Evolutionary conservation across 1,140 invertebrate genomes (phyloP).

Genomic region (Drosophila athabasca): DNA sequence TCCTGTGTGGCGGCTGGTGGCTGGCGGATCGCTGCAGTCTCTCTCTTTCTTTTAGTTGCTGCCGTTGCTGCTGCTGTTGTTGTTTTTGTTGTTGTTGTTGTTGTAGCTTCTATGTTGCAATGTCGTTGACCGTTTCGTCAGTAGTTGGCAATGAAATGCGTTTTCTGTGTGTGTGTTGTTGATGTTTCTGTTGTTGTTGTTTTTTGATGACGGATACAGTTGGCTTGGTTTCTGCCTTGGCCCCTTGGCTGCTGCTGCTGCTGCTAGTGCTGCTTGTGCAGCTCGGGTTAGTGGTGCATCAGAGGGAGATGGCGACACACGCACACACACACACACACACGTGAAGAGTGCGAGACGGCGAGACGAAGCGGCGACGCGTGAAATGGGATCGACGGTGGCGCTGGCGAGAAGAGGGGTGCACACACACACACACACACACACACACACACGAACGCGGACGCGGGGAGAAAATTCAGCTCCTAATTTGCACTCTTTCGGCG

Average conservation of each 20-base stretch:
- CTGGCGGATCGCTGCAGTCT: slow-evolving; percentile 85
- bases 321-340: too few species aligned
- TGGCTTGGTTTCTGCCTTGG: slow-evolving; percentile 41
- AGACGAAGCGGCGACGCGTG: slow-evolving; percentile 69
- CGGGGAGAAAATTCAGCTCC: too few species aligned
- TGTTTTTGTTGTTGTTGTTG: slow-evolving; percentile 41
- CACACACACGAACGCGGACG: not conserved
- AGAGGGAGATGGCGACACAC: slow-evolving; percentile 9
- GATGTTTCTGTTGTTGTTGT: slow-evolving; percentile 24
- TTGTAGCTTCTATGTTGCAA: slow-evolving; percentile 25
- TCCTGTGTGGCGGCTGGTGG: slow-evolving; percentile 15
- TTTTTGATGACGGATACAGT: slow-evolving; percentile 41
- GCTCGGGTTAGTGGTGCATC: slow-evolving; percentile 1
- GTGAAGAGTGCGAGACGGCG: slow-evolving; percentile 51
- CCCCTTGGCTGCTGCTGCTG: slow-evolving; percentile 22
- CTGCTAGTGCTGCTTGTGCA: slow-evolving; percentile 32
- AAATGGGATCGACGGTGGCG: slow-evolving; percentile 53
- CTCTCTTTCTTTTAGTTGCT: slow-evolving; percentile 28
- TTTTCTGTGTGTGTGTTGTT: slow-evolving; percentile 22
- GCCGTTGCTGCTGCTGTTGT: slow-evolving; percentile 15
- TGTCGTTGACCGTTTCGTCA: slow-evolving; percentile 53
- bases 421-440: slow-evolving; percentile 14
- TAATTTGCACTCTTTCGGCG: too few species aligned
- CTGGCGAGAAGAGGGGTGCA: slow-evolving; percentile 9
- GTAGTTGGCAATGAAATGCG: slow-evolving; percentile 60